Evolutionary conservation across 2,888 invertebrate genomes (phyloP).

Genomic region (Tuberolachnus salignus): DNA sequence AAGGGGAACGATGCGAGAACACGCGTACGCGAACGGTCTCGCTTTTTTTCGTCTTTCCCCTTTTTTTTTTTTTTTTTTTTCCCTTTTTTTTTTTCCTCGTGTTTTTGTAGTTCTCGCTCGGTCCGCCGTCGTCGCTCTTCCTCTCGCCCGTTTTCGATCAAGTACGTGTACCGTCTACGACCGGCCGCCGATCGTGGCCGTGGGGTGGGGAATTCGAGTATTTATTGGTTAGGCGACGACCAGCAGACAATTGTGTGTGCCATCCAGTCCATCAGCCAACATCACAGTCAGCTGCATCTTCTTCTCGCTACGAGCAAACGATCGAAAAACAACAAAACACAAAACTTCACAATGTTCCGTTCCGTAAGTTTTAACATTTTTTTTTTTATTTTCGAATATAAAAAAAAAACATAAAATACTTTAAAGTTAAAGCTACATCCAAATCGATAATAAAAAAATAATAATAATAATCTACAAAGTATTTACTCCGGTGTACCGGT

Average conservation of each 20-base stretch:
- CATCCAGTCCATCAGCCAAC: conserved; percentile 47
- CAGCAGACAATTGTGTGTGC: conserved; percentile 44
- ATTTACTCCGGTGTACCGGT: too few species aligned
- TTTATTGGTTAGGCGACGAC: conserved; percentile 32
- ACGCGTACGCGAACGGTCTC: neutral
- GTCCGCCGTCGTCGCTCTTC: too few species aligned
- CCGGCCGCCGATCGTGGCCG: neutral
- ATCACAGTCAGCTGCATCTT: neutral
- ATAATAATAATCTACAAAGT: too few species aligned
- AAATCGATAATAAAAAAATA: too few species aligned
- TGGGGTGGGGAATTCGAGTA: conserved; percentile 49
- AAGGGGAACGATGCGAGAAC: conserved; percentile 34
- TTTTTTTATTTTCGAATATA: neutral
- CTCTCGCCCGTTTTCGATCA: conserved; percentile 3
- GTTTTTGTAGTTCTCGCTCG: neutral
- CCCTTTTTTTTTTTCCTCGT: neutral
- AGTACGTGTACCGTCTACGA: neutral
- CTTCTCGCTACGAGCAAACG: neutral
- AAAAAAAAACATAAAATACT: too few species aligned
- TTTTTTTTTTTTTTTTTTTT: conserved; percentile 26
- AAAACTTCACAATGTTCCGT: conserved; percentile 22
- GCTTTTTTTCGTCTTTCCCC: conserved; percentile 18
- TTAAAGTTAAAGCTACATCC: too few species aligned
- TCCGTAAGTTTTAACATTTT: conserved; percentile 17
- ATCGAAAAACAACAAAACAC: neutral